Conservation (phyloP, 2,888 invertebrate species). For the Halictus quadricinctus region DNA sequence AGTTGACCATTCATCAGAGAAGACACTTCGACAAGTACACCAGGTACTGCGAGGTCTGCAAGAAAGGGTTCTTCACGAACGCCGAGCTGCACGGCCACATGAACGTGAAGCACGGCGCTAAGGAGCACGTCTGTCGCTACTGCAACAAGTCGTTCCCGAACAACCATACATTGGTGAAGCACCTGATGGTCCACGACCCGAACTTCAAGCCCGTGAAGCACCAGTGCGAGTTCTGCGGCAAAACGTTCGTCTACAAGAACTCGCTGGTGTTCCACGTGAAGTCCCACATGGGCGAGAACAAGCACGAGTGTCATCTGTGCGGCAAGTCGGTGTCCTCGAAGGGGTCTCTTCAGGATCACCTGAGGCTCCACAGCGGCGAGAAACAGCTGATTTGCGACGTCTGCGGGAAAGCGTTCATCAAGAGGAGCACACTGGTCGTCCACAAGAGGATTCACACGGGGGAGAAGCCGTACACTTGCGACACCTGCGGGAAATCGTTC, state of each 20-base stretch:
- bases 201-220: slow-evolving; percentile 77
- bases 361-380: slow-evolving; percentile 81
- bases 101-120: slow-evolving; percentile 78
- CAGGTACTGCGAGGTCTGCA: slow-evolving; percentile 73
- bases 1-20: slow-evolving; percentile 75
- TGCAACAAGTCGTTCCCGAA: slow-evolving; percentile 77
- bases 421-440: slow-evolving; percentile 80
- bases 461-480: slow-evolving; percentile 82
- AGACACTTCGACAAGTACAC: slow-evolving; percentile 76
- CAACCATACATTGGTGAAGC: slow-evolving; percentile 74
- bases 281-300: slow-evolving; percentile 79
- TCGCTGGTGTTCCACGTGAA: slow-evolving; percentile 79
- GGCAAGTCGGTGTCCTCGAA: slow-evolving; percentile 81
- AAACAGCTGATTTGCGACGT: slow-evolving; percentile 80
- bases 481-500: slow-evolving; percentile 81
- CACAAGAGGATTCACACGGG: slow-evolving; percentile 82
- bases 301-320: slow-evolving; percentile 80
- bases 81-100: slow-evolving; percentile 78
- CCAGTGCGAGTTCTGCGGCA: slow-evolving; percentile 80
- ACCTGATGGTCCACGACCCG: slow-evolving; percentile 75
- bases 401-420: slow-evolving; percentile 82
- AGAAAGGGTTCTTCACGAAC: slow-evolving; percentile 79
- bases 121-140: slow-evolving; percentile 75
- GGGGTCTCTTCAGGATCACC: slow-evolving; percentile 81
- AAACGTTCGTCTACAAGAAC: slow-evolving; percentile 80